Evolutionary conservation across 2,113 vertebrate species (phyloP), one percentile per base, ranked within the genome.

Genomic region (Phyllopteryx taeniolatus): DNA sequence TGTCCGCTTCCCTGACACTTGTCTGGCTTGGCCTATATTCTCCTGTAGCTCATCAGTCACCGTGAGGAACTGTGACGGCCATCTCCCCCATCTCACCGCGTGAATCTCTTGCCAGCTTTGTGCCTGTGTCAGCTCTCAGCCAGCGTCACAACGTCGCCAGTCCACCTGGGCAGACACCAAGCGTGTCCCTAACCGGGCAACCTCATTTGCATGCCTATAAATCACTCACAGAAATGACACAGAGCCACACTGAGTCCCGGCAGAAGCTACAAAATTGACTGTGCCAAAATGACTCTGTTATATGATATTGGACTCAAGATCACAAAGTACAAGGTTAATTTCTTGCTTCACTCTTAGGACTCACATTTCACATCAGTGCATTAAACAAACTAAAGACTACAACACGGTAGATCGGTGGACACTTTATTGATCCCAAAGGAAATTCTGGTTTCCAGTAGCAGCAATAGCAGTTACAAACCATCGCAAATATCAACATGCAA

Each of bases 141-240:
- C 33, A 17, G 31, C 27, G 6, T 31, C 56, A 83, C 68, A 14
- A 59, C 22, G 68, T 80, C 83, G 79, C 76, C 61, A 6, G 57
- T 57, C 73, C 83, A 81, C 81, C 46, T 5, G 75, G 88, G 70
- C 81, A 82, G 73, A 84, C 83, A 66, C 73, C 77, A 14, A 61
- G 76, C 79, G 76, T 88, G 84, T 83, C 82, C 81, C 75, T 73
- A 68, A 82, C 78, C 86, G 85, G 89, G 89, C 88, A 90, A 72
- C 79, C 81, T 86, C 75, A 90, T 92, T 91, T 91, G 84, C 90
- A 90, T 91, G 78, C 70, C 79, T 79, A 91, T 90, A 91, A 89
- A 92, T 92, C 90, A 90, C 87, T 84, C 80, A 77, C 57, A 57
- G 67, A 78, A 70, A 39, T 85, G 89, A 87, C 90, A 83, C 63